Base-by-base conservation (phyloP, 1,140 invertebrate genomes). In the Scaptomyza montana region DNA sequence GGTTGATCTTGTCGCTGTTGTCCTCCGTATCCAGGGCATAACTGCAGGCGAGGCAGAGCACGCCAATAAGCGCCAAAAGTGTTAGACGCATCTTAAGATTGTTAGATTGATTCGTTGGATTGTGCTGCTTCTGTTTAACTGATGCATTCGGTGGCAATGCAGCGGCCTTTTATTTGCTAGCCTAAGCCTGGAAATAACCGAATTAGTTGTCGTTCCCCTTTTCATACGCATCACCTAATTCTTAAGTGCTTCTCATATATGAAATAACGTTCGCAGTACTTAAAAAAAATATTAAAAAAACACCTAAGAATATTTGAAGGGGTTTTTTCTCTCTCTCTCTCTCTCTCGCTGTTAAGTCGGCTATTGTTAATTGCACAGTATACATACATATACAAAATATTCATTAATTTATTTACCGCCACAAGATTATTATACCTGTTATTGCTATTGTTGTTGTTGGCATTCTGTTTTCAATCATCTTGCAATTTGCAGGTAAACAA, bases 1-100 rank as follows among this genome's bases (percentile, higher is more conserved):
- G 68, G 3, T 56, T 41, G 9, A 53, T 49, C 19, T 36, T 51
- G 8, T 62, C 28, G 13, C 8, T 13, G 1, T n/a, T 9, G 3
- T 46, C 55, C 43, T 68, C 57, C 10, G 8, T 0, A 3, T 43
- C 16, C 16, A 57, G 13, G 12, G 77, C 74, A 33, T 59, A 51
- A 6, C 49, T 16, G 41, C 33, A 59, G 51, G 62, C 69, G 12
- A 76, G 51, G 57, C 68, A 76, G 19, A 73, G 46, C 46, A 63
- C 46, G 51, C 62, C 74, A 13, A 68, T 62, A 5, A 76, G 36
- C 12, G 74, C 51, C 30, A 73, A 39, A 13, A 73, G 53, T 53
- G 51, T 45, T 12, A 73, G 41, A 51, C 69, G 74, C 74, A 76
- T 76, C 45, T 56, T 72, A 33, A 19, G 41, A 12, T 45, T 30